phyloP scores from a whole-genome alignment of 1,140 invertebrate genomes.

The Drosophila parvula region DNA sequence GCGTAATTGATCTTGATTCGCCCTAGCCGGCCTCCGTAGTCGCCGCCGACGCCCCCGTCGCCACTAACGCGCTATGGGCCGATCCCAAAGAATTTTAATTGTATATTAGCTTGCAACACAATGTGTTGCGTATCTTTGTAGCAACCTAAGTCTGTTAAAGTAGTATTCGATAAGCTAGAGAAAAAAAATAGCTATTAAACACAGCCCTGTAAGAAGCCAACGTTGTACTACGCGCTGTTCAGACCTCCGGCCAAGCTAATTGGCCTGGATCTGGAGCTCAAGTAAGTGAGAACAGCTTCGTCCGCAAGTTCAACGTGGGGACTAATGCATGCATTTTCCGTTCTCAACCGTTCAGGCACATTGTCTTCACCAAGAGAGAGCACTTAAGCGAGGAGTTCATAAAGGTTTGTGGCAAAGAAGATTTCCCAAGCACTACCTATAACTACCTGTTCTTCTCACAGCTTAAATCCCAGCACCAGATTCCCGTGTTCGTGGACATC shows the following conservation, averaged over 20 bases:
- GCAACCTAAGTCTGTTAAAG: slow-evolving; percentile 27
- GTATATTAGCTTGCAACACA: slow-evolving; percentile 14
- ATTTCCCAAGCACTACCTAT: no score
- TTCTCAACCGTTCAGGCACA: slow-evolving; percentile 39
- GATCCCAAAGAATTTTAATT: slow-evolving; percentile 57
- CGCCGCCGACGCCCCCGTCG: slow-evolving; percentile 7
- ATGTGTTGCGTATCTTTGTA: slow-evolving; percentile 31
- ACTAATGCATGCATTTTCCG: not conserved
- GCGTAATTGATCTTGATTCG: slow-evolving; percentile 70
- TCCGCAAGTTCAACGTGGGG: not conserved
- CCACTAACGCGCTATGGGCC: slow-evolving; percentile 12
- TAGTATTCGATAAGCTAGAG: slow-evolving; percentile 26
- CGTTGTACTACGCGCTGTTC: slow-evolving; percentile 84
- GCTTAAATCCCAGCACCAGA: slow-evolving; percentile 88
- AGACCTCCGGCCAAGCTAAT: slow-evolving; percentile 85
- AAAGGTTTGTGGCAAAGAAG: slow-evolving; percentile 43
- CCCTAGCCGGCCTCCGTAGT: slow-evolving; percentile 31
- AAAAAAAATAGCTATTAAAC: not conserved
- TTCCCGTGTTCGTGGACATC: slow-evolving; percentile 88
- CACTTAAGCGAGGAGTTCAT: slow-evolving; percentile 70
- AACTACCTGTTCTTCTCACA: slow-evolving; percentile 52
- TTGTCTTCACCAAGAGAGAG: slow-evolving; percentile 74
- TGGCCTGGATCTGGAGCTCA: slow-evolving; percentile 84
- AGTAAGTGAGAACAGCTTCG: slow-evolving; percentile 57
- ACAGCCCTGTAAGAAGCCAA: slow-evolving; percentile 45